These are phyloP conservation scores for Siderastrea radians DNA, from an alignment of 92 coral and sea anemone species.

Conservation along the genomic window DNA sequence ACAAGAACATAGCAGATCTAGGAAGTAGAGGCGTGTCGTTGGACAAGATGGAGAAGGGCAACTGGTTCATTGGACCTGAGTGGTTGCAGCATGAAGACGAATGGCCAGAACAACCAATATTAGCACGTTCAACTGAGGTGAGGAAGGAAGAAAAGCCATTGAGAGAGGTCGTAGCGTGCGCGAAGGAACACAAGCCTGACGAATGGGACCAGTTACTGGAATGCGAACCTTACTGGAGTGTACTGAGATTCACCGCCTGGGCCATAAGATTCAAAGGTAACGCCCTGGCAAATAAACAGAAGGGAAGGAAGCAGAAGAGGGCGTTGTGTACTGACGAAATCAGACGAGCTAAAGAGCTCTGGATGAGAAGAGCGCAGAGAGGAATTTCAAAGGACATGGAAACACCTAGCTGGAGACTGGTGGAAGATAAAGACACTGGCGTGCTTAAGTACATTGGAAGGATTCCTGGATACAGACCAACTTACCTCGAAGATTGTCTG, in stretches of 20 bases:
- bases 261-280: not conserved
- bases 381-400: constrained; percentile 14
- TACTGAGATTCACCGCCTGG: constrained; percentile 7
- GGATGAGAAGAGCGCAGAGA: constrained; percentile 50
- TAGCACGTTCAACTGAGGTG: constrained; percentile 23
- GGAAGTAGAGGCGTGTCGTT: constrained; percentile 69
- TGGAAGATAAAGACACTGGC: constrained; percentile 24
- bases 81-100: constrained; percentile 55
- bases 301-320: not conserved
- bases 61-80: constrained; percentile 72
- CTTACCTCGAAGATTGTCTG: constrained; percentile 25
- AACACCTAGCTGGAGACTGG: constrained; percentile 29
- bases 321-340: constrained; percentile 18
- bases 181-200: constrained; percentile 39
- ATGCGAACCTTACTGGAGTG: constrained; percentile 35
- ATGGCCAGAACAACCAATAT: constrained; percentile 76
- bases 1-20: constrained; percentile 72
- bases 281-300: not conserved
- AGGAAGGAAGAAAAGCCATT: constrained; percentile 25
- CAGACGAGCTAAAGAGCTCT: not conserved
- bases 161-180: constrained; percentile 3
- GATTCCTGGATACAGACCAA: constrained; percentile 37
- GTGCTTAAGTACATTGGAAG: constrained; percentile 39
- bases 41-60: constrained; percentile 61
- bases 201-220: constrained; percentile 49